Evolutionary conservation across 1,140 invertebrate genomes (phyloP), one percentile per base, ranked within the genome.

Genomic region (Colletes latitarsis): DNA sequence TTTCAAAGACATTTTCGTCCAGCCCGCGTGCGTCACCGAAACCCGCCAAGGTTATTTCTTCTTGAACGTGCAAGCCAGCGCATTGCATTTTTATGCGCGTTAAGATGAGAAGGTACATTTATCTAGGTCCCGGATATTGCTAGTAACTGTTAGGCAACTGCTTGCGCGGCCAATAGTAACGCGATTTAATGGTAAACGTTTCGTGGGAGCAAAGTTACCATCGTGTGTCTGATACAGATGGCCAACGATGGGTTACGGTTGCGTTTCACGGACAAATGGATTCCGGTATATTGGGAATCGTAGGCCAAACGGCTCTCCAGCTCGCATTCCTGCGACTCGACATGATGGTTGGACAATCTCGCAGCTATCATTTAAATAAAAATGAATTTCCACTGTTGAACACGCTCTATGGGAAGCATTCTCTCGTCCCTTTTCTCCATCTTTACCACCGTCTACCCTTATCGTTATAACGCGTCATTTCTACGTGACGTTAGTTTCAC

Each of bases 101-200:
- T 30, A 30, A 30, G 30, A 30, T 1, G 30, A 30, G 30, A 30
- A 30, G 30, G 30, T 30, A 30, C 30, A 30, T 30, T 30, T 30
- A 30, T 30, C 2, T 9, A 9, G 43, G 43, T 39, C 15, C 49
- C 6, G 15, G n/a, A 30, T 43, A 46, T 41, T 57, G 52, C 46
- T 8, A 10, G 9, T 6, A 10, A 57, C 75, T 62, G 70, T 77
- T 77, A 70, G 55, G 30, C 66, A 21, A 43, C 60, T 30, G 30
- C 70, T 43, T 49, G 46, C 69, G 53, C 52, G 57, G 46, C 70
- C 53, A 43, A 52, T 71, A 21, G 52, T 76, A n/a, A 53, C 72
- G 70, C 82, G 60, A 84, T 80, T 84, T 84, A 83, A 53, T 57
- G 70, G 5, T 43, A 60, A 82, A 77, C 39, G 79, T 19, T 76